A percentile compares a stretch with the other conserved stretches of the same genome.
phyloP scores from a whole-genome alignment of 2,797 vertebrate genomes.

The Myotis myotis region DNA sequence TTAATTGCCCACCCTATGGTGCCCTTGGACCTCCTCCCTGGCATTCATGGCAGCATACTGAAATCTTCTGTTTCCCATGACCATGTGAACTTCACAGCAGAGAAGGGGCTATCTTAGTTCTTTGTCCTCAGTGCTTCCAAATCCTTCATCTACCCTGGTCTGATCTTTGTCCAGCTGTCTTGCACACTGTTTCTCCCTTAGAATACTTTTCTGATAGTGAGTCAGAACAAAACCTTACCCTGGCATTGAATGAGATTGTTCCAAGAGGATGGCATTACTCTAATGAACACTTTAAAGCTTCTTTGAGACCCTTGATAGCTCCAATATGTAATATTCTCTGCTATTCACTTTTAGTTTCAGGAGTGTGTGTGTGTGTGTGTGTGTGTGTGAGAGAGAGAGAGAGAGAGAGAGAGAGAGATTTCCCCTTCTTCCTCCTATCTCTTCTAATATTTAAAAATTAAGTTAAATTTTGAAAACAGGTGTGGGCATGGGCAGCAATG shows the following conservation, averaged over 20 bases:
- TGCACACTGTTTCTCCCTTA: not conserved
- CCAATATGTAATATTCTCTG: not conserved
- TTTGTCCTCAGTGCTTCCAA: not conserved
- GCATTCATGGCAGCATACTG: rapidly evolving
- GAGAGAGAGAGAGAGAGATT: not conserved
- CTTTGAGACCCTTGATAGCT: not conserved
- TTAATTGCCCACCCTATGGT: not conserved
- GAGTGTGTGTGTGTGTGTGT: not conserved
- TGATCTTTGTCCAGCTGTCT: not conserved
- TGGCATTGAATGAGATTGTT: no score
- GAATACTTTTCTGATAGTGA: not conserved
- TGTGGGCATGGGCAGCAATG: not conserved
- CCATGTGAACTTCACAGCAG: not conserved
- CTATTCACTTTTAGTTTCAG: not conserved
- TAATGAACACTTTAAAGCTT: not conserved
- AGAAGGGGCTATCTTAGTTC: not conserved
- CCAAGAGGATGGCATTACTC: not conserved
- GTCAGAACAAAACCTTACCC: not conserved
- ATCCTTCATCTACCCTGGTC: not conserved
- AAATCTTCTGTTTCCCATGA: not conserved
- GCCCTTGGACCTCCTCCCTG: rapidly evolving
- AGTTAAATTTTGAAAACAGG: not conserved
- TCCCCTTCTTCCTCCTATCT: not conserved
- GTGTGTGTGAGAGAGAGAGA: not conserved
- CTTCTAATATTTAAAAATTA: not conserved